Base-by-base conservation (phyloP, 2,113 vertebrate species). In the Oryzias celebensis region DNA sequence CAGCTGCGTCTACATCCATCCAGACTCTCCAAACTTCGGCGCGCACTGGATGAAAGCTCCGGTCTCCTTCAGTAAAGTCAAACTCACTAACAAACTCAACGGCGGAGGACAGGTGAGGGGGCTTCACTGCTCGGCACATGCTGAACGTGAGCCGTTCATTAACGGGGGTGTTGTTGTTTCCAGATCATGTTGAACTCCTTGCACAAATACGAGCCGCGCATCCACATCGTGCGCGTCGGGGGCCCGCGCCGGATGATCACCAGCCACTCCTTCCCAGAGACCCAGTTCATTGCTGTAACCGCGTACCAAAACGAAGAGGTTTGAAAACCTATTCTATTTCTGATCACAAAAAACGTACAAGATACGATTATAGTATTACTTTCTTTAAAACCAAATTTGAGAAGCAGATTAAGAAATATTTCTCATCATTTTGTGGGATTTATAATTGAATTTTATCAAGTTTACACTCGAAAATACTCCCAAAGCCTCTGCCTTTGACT, bases 241-340 rank as follows among this genome's bases (percentile, higher is more conserved):
- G 91, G 91, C 50, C 86, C 90, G 18, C 86, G 91, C 68, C 92
- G 91, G 75, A 92, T 92, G 89, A 91, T 93, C 76, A 92, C 87
- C 64, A 93, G 92, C 69, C 92, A 92, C 66, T 87, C 88, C 14
- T 93, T 93, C 63, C 91, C 90, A 0, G 92, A 92, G 64, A 93
- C 92, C 0, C 92, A 93, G 79, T 93, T 93, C 71, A 93, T 93
- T 43, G 92, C 92, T 1, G 92, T 93, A 28, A 93, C 92, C 0
- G 92, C 92, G 0, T 93, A 93, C 45, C 92, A 93, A 68, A 93
- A 93, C 26, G 92, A 93, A 68, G 92, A 93, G 91, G 92, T 93
- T 14, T 24, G 80, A 23, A 50, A 1, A 48, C 16, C 7, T 18
- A n/a, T 47, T 5, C 7, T 3, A 7, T 47, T 16, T 7, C 4